A percentile compares a stretch with the other conserved stretches of the same genome.
phyloP scores from a whole-genome alignment of 2,113 vertebrate species.

The Trogon surrucura region DNA sequence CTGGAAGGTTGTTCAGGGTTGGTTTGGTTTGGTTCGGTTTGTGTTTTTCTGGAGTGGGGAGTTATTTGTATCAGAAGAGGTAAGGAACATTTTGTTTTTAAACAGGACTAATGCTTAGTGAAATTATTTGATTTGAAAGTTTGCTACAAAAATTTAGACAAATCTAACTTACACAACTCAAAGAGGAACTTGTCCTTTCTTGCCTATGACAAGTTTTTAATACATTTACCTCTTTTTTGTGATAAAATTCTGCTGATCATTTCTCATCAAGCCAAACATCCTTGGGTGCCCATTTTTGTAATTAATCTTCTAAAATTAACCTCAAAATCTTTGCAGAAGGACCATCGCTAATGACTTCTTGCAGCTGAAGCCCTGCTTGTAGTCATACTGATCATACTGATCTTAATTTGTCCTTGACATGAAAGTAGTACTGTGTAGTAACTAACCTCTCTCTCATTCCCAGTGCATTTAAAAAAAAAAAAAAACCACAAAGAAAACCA shows the following conservation, averaged over 20 bases:
- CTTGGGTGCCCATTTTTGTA: conserved; percentile 28
- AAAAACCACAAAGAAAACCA: neutral
- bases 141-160: neutral
- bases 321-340: conserved; percentile 33
- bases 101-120: neutral
- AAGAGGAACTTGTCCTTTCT: neutral
- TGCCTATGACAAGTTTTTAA: neutral
- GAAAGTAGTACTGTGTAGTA: neutral
- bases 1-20: neutral
- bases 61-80: neutral
- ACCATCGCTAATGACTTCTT: conserved; percentile 6
- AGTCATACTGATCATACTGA: conserved; percentile 28
- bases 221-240: neutral
- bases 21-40: too few species aligned
- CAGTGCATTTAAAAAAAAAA: neutral
- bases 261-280: conserved; percentile 54
- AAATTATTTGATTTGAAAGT: neutral
- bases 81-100: neutral
- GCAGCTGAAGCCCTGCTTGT: conserved; percentile 36
- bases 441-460: neutral
- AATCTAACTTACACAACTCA: neutral
- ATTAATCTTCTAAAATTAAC: conserved; percentile 63
- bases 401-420: conserved; percentile 24
- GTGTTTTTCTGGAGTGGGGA: neutral
- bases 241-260: conserved; percentile 10